Conservation (phyloP, 2,797 vertebrate species). For the Rousettus madagascariensis region DNA sequence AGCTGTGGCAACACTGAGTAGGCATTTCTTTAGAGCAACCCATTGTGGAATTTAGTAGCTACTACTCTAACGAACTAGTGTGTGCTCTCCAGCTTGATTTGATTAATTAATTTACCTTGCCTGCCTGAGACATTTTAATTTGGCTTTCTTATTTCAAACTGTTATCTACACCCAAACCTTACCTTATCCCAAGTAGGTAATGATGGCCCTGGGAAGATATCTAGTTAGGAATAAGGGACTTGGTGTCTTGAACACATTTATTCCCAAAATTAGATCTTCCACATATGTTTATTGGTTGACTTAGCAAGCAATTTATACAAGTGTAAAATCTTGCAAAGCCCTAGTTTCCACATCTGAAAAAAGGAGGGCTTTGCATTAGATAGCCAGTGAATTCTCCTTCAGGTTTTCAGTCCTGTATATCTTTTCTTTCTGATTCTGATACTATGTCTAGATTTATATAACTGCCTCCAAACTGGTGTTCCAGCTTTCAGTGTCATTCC, state of each 20-base stretch:
- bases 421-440: conserved; percentile 28
- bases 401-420: background rate
- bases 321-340: background rate
- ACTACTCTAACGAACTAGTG: background rate
- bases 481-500: background rate
- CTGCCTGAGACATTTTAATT: conserved; percentile 20
- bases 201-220: background rate
- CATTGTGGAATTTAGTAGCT: background rate
- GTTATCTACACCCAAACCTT: background rate
- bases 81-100: conserved; percentile 6
- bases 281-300: background rate
- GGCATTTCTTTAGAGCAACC: conserved; percentile 19
- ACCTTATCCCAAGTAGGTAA: background rate
- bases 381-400: background rate
- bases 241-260: background rate
- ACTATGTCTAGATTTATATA: background rate
- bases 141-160: background rate
- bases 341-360: background rate
- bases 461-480: background rate
- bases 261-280: background rate
- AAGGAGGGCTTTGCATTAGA: background rate
- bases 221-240: background rate
- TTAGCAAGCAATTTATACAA: background rate
- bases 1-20: background rate
- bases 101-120: conserved; percentile 3